phyloP scores from a whole-genome alignment of 1,140 invertebrate species.

The Drosophila nasuta region DNA sequence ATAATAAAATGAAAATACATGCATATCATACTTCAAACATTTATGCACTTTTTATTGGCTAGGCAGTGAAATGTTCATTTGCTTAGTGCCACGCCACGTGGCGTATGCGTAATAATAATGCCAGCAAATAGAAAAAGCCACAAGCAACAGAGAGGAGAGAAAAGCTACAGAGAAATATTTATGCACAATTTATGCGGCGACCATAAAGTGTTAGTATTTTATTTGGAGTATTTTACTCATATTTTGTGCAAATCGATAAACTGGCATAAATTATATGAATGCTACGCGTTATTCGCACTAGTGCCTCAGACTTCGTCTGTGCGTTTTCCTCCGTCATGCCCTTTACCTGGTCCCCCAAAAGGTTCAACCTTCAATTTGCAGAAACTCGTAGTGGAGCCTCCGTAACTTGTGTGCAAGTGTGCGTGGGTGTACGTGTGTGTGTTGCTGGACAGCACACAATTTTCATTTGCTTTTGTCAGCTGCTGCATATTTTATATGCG shows the following conservation, averaged over 20 bases:
- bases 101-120: slow-evolving; percentile 49
- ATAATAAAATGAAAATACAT: neutral
- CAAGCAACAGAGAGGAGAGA: neutral
- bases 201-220: slow-evolving; percentile 56
- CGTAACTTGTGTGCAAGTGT: slow-evolving; percentile 3
- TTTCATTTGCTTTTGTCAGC: slow-evolving; percentile 57
- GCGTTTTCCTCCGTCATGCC: neutral
- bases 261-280: slow-evolving; percentile 72
- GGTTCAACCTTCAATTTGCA: slow-evolving; percentile 24
- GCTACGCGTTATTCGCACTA: slow-evolving; percentile 30
- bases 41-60: slow-evolving; percentile 8
- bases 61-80: slow-evolving; percentile 11
- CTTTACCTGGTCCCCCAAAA: slow-evolving; percentile 14
- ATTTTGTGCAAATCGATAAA: slow-evolving; percentile 63
- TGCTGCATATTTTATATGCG: slow-evolving; percentile 66
- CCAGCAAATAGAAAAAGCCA: slow-evolving; percentile 8
- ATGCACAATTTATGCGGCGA: slow-evolving; percentile 66
- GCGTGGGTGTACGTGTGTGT: slow-evolving; percentile 1
- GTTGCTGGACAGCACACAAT: slow-evolving; percentile 49
- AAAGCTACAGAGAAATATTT: slow-evolving; percentile 37
- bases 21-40: neutral
- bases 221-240: slow-evolving; percentile 33
- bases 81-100: slow-evolving; percentile 22
- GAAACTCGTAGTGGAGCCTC: slow-evolving; percentile 14
- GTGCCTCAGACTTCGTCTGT: neutral